These are phyloP conservation scores for Eustalomyia histrio DNA, from an alignment of 2,888 invertebrate genomes.

Conservation along the genomic window DNA sequence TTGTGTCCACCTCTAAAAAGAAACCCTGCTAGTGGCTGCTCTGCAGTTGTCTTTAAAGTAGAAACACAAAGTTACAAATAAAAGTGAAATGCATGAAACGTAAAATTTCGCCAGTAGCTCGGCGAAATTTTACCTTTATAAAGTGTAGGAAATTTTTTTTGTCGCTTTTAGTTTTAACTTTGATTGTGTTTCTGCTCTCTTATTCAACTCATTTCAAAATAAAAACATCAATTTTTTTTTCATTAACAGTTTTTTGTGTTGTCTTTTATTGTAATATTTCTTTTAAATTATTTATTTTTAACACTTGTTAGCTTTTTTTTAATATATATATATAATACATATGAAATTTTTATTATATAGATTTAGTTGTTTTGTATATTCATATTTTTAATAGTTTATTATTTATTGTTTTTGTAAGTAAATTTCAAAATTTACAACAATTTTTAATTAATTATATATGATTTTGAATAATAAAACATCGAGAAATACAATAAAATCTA, in stretches of 20 bases:
- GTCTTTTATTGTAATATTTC: slow-evolving; percentile 50
- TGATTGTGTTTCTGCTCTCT: too few relatives aligned
- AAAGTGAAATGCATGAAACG: too few relatives aligned
- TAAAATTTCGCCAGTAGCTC: too few relatives aligned
- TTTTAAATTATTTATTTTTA: slow-evolving; percentile 32
- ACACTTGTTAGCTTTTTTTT: slow-evolving; percentile 31
- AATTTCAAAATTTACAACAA: slow-evolving; percentile 61
- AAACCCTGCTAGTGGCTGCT: too few relatives aligned
- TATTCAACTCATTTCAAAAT: neutral
- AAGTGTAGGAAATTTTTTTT: too few relatives aligned
- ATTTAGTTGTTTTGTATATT: neutral
- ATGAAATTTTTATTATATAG: slow-evolving; percentile 20
- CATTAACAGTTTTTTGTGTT: slow-evolving; percentile 38
- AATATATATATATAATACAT: slow-evolving; percentile 49
- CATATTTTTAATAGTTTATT: slow-evolving; percentile 37
- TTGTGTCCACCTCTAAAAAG: too few relatives aligned
- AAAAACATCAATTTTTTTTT: slow-evolving; percentile 17
- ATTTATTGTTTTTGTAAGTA: slow-evolving; percentile 34
- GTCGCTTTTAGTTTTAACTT: too few relatives aligned
- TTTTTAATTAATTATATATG: slow-evolving; percentile 41
- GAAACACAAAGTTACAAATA: too few relatives aligned
- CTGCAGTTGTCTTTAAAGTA: too few relatives aligned
- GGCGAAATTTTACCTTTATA: too few relatives aligned
- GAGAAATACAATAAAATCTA: slow-evolving; percentile 13
- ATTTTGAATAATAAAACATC: slow-evolving; percentile 20